Evolutionary conservation across 2,888 invertebrate species (phyloP).

Genomic region (Phlogophora meticulosa): DNA sequence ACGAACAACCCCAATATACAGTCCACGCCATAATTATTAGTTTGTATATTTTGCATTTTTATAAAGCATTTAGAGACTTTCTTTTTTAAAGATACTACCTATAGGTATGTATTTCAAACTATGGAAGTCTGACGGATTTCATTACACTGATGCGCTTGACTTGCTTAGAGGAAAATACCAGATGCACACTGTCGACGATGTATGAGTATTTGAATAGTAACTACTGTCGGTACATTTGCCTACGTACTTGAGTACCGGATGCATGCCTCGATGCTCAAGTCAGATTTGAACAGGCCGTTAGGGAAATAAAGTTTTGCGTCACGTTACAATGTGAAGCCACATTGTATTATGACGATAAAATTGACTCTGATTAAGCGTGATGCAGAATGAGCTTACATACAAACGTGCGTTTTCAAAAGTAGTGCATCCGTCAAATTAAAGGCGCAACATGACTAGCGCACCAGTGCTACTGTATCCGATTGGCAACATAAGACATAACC

Average conservation of each 20-base stretch:
- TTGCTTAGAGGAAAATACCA: neutral
- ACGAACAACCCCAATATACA: too few species aligned
- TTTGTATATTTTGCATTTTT: neutral
- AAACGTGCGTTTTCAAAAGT: neutral
- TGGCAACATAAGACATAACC: constrained; percentile 6
- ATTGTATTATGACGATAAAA: too few species aligned
- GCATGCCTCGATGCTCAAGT: neutral
- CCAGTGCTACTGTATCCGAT: neutral
- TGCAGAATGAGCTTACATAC: neutral
- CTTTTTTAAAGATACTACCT: too few species aligned
- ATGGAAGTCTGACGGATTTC: constrained; percentile 6
- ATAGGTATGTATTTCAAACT: neutral
- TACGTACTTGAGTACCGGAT: neutral
- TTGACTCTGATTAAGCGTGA: neutral
- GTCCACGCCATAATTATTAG: too few species aligned
- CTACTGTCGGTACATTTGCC: neutral
- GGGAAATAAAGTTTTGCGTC: neutral
- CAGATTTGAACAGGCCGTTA: neutral
- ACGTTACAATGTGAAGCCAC: neutral
- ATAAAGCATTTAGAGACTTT: constrained; percentile 9
- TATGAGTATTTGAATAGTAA: neutral
- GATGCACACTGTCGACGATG: neutral
- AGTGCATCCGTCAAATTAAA: neutral
- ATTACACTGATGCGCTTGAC: neutral
- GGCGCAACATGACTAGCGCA: neutral